Base-by-base conservation (phyloP, 2,888 invertebrate species). In the Scaptomyza tumidula region DNA sequence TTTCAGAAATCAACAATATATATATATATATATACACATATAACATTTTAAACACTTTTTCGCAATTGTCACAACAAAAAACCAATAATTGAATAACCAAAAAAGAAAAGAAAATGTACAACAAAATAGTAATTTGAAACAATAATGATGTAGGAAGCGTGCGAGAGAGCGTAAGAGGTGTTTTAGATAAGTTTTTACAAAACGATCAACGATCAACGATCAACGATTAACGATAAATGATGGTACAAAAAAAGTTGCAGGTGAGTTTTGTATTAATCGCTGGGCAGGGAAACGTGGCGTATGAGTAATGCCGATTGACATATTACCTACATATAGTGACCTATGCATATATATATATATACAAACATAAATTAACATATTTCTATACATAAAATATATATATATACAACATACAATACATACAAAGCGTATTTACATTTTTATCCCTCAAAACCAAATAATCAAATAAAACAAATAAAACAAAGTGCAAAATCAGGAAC, bases 371-470 rank as follows among this genome's bases (percentile, higher is more conserved):
- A 62, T 39, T 6, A 19, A 39, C 19, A 52, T 58, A 67, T 52
- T 66, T 58, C 56, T 41, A 58, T 62, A 57, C 13, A 53, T 19
- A 55, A 55, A 13, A 57, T 27, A 54, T n/a, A 57, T 27, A 72
- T 55, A 78, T 73, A 78, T 73, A n/a, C n/a, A n/a, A n/a, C n/a
- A n/a, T n/a, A n/a, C n/a, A n/a, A 59, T 78, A 73, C 59, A 78
- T 65, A 70, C 16, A 44, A 54, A 63, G 37, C 50, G 44, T 72
- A 77, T 73, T 55, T 76, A 69, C 56, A 77, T 46, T 76, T 77
- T 74, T 65, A 67, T 39, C 43, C 59, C 43, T 45, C 46, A 50
- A 41, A 41, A 37, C 13, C n/a, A 37, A 41, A 16, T 7, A 11
- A 14, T 14, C 5, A 39, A 16, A 49, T 29, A 3, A 6, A 37